phyloP scores from a whole-genome alignment of 2,888 invertebrate species.

The Tuta absoluta region DNA sequence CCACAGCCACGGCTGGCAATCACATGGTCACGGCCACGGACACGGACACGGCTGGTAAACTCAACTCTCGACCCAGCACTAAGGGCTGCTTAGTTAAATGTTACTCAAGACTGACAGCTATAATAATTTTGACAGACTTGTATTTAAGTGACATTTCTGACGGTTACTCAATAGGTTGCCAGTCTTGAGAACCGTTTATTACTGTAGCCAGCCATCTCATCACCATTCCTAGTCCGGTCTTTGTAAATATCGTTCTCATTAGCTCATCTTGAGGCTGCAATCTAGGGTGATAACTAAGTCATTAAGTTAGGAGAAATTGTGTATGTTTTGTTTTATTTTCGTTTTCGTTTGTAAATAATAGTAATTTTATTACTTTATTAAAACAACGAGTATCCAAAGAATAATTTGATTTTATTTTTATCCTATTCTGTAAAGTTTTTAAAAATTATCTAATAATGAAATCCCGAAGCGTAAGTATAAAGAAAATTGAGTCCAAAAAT shows the following conservation, averaged over 20 bases:
- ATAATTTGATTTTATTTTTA: conserved; percentile 44
- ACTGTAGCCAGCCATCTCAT: conserved; percentile 32
- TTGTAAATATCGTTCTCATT: conserved; percentile 70
- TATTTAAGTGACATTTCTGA: too few relatives aligned
- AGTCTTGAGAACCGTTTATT: too few relatives aligned
- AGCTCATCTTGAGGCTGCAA: conserved; percentile 79
- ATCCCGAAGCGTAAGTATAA: background rate
- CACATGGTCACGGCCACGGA: conserved; percentile 35
- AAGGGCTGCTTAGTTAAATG: too few relatives aligned
- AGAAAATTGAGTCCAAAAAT: too few relatives aligned
- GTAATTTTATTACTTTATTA: conserved; percentile 61
- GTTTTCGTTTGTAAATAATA: conserved; percentile 72
- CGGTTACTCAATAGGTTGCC: background rate
- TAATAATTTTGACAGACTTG: too few relatives aligned
- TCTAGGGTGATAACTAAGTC: conserved; percentile 80
- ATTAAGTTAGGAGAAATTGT: conserved; percentile 71
- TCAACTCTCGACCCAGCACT: conserved; percentile 30
- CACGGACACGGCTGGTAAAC: conserved; percentile 38
- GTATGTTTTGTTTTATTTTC: conserved; percentile 43
- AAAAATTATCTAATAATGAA: background rate
- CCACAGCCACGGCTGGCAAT: conserved; percentile 44
- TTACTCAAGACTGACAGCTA: too few relatives aligned
- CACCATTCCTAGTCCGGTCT: conserved; percentile 59
- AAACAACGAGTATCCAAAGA: conserved; percentile 70
- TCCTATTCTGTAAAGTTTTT: background rate